phyloP scores from a whole-genome alignment of 2,113 vertebrate genomes.

The Mustela nigripes region DNA sequence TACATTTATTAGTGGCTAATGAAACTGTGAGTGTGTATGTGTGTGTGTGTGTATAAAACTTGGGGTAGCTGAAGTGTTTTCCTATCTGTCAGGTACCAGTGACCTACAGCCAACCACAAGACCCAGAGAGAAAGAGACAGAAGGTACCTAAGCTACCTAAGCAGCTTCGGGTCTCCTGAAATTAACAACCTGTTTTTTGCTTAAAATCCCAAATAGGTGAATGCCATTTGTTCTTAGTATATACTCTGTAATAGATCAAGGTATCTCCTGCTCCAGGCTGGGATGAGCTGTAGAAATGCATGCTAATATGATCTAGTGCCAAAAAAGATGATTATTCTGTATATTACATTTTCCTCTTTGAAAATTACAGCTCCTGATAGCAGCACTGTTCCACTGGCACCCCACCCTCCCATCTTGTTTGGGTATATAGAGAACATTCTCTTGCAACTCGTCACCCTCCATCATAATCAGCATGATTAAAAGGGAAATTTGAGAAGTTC shows the following conservation, averaged over 20 bases:
- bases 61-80: conserved; percentile 22
- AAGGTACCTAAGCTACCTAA: rapidly evolving
- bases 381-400: neutral
- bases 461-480: conserved; percentile 59
- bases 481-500: conserved; percentile 43
- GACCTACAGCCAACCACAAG: neutral
- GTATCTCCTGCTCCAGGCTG: neutral
- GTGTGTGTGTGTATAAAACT: conserved; percentile 9
- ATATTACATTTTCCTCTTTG: neutral
- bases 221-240: neutral
- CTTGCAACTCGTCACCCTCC: conserved; percentile 15
- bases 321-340: conserved; percentile 21
- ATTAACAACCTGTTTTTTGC: neutral
- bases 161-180: neutral
- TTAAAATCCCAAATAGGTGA: conserved; percentile 27
- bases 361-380: neutral
- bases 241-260: neutral
- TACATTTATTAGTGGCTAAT: conserved; percentile 87
- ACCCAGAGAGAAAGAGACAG: neutral
- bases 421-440: conserved; percentile 13
- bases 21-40: conserved; percentile 46
- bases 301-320: conserved; percentile 13
- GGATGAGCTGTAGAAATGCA: neutral
- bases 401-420: neutral
- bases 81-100: neutral